phyloP scores from a whole-genome alignment of 2,113 vertebrate genomes.

The Onychostruthus taczanowskii region DNA sequence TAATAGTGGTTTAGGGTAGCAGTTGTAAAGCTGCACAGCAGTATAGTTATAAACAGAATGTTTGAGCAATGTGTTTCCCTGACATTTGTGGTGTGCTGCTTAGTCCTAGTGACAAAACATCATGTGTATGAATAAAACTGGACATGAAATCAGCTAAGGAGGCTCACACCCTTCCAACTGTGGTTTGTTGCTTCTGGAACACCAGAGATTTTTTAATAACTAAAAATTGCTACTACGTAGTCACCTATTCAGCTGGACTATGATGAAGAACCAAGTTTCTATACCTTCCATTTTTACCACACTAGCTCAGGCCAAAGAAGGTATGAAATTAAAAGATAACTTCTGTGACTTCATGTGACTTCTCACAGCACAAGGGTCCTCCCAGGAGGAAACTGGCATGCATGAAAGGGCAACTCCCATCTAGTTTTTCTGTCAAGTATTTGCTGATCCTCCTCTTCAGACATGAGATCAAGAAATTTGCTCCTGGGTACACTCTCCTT shows the following conservation, averaged over 20 bases:
- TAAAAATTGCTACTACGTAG: not conserved
- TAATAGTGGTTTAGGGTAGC: not conserved
- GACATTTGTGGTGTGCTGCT: not conserved
- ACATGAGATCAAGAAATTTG: not conserved
- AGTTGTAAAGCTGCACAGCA: not conserved
- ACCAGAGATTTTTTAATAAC: not conserved
- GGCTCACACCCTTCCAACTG: not conserved
- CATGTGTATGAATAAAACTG: not conserved
- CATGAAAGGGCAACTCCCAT: not conserved
- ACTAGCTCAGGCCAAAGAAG: not conserved
- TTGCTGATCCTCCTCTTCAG: not conserved
- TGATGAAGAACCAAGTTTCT: not conserved
- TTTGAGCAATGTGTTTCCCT: not conserved
- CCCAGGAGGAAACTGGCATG: not conserved
- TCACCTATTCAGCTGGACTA: not conserved
- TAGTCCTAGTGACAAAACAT: not conserved
- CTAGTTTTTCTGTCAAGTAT: not conserved
- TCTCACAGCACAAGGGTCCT: not conserved
- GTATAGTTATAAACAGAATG: not conserved
- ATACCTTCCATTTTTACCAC: not conserved
- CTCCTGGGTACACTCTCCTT: not conserved
- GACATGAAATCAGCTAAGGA: not conserved
- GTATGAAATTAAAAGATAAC: not conserved
- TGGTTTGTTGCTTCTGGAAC: not conserved
- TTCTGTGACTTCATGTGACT: not conserved